Conservation (phyloP, 2,797 vertebrate genomes). For the Mormyrops attenuatus region DNA sequence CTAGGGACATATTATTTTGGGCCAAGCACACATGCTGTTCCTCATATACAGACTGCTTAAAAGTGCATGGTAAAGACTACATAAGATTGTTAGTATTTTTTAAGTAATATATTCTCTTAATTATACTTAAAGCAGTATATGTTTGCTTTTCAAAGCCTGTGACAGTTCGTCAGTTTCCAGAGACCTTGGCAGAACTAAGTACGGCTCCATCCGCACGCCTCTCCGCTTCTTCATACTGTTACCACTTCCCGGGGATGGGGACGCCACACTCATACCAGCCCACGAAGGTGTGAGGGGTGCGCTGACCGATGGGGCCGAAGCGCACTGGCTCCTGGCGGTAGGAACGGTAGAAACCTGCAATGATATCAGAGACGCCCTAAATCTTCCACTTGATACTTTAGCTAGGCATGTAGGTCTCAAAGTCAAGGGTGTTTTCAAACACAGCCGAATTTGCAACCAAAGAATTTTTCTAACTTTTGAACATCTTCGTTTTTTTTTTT, state of each 20-base stretch:
- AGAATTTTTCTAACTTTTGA: background rate
- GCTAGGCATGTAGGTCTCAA: background rate
- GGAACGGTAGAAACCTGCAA: slow-evolving; percentile 83
- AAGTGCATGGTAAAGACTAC: slow-evolving; percentile 65
- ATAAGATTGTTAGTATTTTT: slow-evolving; percentile 47
- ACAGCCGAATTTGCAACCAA: background rate
- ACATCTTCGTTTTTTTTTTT: background rate
- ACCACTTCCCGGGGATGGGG: slow-evolving; percentile 98
- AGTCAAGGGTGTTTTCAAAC: background rate
- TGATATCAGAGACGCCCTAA: slow-evolving; percentile 12
- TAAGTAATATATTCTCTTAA: slow-evolving; percentile 65
- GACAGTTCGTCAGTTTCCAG: slow-evolving; percentile 38
- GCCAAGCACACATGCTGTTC: slow-evolving; percentile 61
- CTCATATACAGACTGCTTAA: slow-evolving; percentile 71
- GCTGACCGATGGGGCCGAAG: slow-evolving; percentile 84
- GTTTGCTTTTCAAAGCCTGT: slow-evolving; percentile 44
- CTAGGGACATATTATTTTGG: slow-evolving; percentile 45
- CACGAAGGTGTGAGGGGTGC: slow-evolving; percentile 81
- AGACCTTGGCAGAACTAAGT: slow-evolving; percentile 48
- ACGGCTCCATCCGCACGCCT: slow-evolving; percentile 36
- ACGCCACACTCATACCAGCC: slow-evolving; percentile 98
- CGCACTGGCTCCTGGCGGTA: slow-evolving; percentile 88
- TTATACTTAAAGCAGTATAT: slow-evolving; percentile 50
- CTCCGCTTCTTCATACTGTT: slow-evolving; percentile 46
- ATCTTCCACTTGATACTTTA: background rate